Base-by-base conservation (phyloP, 2,113 vertebrate genomes). In the Rhinichthys klamathensis region DNA sequence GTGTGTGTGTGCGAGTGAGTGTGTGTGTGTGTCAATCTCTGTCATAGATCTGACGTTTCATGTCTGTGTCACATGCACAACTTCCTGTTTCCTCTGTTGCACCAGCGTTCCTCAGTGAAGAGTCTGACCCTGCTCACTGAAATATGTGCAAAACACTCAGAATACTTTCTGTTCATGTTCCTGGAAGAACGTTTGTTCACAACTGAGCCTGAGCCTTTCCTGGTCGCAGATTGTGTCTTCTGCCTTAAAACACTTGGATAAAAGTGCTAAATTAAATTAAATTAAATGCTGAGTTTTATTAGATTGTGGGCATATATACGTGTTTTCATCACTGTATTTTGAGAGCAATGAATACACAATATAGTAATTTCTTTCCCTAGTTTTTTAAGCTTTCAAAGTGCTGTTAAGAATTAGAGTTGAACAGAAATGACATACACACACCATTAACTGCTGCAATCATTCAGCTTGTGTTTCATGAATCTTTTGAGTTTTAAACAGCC, bases 21-120 rank as follows among this genome's bases (percentile, higher is more conserved):
- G 73, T 21, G 2, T 21, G 27, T 4, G 46, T n/a, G 44, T 15
- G 12, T 58, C 18, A 56, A 23, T 60, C 58, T 60, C 23, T 25
- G 58, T 60, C 21, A 60, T 9, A 60, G 21, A 63, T 63, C 60
- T 27, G 23, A n/a, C 3, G 21, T 13, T 8, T 32, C 65, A 38
- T n/a, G n/a, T 77, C 4, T 35, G 74, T 76, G 74, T 77, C 75
- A 77, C 30, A 56, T 35, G 75, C 16, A 35, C 1, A 32, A 58
- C 32, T 77, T 77, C 75, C 75, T 58, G 75, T 77, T 77, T 77
- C 75, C 25, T 75, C 15, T 76, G 44, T 51, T 49, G 18, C 73
- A 54, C 4, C 74, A 21, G 25, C 0, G 1, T 32, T 54, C 16
- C 25, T 30, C 15, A 12, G 11, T 74, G 72, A 7, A 49, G 44